Percentiles rank a stretch among this genome's conserved stretches.
phyloP scores from a whole-genome alignment of 2,113 vertebrate genomes.

The Engraulis encrasicolus region DNA sequence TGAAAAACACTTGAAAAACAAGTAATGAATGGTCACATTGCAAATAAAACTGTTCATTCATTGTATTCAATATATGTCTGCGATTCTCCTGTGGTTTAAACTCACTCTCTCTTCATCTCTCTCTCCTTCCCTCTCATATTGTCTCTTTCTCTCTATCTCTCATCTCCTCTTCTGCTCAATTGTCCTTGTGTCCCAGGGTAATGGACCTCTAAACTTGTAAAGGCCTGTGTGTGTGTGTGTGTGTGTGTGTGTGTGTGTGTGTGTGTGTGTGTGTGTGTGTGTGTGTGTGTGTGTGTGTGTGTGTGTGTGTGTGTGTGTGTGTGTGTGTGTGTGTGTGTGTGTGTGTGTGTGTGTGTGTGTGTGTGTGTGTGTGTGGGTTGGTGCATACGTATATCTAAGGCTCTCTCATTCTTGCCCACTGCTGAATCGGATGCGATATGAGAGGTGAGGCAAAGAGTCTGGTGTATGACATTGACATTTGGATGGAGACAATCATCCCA shows the following conservation, averaged over 20 bases:
- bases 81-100: neutral
- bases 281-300: neutral
- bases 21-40: too few species aligned
- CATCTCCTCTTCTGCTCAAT: neutral
- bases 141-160: neutral
- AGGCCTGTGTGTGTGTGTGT: conserved; percentile 3
- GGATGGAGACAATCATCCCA: neutral
- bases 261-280: neutral
- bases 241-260: neutral
- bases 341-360: neutral
- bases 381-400: too few species aligned
- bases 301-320: neutral
- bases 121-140: neutral
- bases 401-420: conserved; percentile 25
- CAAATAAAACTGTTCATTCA: too few species aligned
- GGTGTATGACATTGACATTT: neutral
- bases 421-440: conserved; percentile 36
- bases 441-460: conserved; percentile 21
- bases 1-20: too few species aligned
- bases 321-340: neutral
- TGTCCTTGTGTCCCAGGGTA: conserved; percentile 12
- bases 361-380: conserved; percentile 11
- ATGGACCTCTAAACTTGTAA: conserved; percentile 16
- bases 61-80: neutral
- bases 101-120: neutral